Percentiles rank a stretch among this genome's conserved stretches.
phyloP scores from a whole-genome alignment of 2,113 vertebrate species.

The Notothenia rossii region DNA sequence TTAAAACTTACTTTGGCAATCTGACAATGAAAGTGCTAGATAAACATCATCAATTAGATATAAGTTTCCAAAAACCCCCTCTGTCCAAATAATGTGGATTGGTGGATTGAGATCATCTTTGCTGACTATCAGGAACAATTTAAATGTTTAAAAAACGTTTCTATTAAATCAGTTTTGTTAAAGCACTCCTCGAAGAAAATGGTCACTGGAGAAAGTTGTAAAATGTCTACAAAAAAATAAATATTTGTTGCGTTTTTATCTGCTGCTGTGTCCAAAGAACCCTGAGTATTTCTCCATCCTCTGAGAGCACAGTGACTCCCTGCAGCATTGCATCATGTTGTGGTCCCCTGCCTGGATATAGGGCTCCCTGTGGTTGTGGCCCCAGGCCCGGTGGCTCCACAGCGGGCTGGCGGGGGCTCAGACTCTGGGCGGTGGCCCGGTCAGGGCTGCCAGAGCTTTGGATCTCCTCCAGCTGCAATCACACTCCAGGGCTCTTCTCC shows the following conservation, averaged over 20 bases:
- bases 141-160: not conserved
- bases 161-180: not conserved
- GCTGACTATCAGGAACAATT: not conserved
- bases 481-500: conserved; percentile 11
- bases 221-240: too few species aligned
- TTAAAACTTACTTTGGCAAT: not conserved
- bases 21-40: not conserved
- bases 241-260: not conserved
- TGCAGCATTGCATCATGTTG: conserved; percentile 34
- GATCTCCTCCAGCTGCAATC: conserved; percentile 19
- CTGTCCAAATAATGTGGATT: not conserved
- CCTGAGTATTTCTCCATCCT: not conserved
- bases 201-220: not conserved
- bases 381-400: conserved; percentile 41
- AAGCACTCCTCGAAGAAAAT: not conserved
- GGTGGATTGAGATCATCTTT: conserved; percentile 6
- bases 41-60: conserved; percentile 20
- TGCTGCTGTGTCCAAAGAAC: not conserved
- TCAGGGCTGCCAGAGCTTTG: conserved; percentile 38
- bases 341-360: conserved; percentile 44
- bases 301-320: not conserved
- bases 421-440: conserved; percentile 52
- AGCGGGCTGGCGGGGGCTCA: conserved; percentile 48
- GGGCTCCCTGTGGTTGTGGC: conserved; percentile 50
- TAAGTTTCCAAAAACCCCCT: not conserved